Base-by-base conservation (phyloP, 2,113 vertebrate genomes). In the Edolisoma coerulescens region DNA sequence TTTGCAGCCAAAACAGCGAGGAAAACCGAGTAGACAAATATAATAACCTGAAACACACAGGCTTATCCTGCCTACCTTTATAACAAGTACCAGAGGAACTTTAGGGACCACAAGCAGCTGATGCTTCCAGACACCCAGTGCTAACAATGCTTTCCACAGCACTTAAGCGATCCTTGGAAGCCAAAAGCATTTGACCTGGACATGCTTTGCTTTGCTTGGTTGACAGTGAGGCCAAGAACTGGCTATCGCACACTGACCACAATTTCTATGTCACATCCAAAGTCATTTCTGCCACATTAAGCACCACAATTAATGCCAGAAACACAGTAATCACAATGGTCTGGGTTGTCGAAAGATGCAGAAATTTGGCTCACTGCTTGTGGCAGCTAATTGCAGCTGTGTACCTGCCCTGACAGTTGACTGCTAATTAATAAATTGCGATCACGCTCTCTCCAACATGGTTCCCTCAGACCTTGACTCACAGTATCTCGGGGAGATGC, bases 51-150 rank as follows among this genome's bases (percentile, higher is more conserved):
- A 85, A 95, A 95, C 42, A 63, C 54, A 88, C 20, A 94, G 63
- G 67, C 47, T 76, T 94, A 93, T 91, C 82, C 82, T 93, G 93
- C 93, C 89, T 94, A 96, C 90, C 92, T 96, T 95, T 60, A 90
- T 91, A 97, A 96, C 85, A 75, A 94, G 75, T 80, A 94, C 87
- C 94, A 96, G 87, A 93, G 87, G 75, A 78, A 47, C 84, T 90
- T 91, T n/a, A 93, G 89, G 84, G 84, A 96, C 93, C 63, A 83
- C 70, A 86, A 80, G 67, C 93, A 94, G 89, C 67, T 5, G 59
- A 80, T 65, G 69, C 71, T 89, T 95, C 54, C 91, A 95, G 80
- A 59, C 35, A 0, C 71, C 63, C 90, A 44, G 17, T 13, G 70
- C 67, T 93, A 96, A 91, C 82, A 88, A 18, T 37, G 84, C 78